These are phyloP conservation scores for Artibeus lituratus DNA, from an alignment of 2,797 vertebrate genomes.

Conservation along the genomic window DNA sequence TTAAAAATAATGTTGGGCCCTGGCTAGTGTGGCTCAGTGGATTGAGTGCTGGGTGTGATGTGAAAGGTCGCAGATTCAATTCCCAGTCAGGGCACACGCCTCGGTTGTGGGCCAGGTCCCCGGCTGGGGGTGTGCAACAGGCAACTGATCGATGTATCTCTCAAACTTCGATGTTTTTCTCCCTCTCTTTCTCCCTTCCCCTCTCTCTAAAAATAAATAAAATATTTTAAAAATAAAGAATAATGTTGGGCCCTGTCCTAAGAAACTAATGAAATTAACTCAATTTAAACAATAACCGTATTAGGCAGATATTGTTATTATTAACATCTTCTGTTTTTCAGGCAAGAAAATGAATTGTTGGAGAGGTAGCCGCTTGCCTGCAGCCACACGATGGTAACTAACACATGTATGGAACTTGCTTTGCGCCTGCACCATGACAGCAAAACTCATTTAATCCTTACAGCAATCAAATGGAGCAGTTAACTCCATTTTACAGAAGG, in stretches of 20 bases:
- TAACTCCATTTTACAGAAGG: not conserved
- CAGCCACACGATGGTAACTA: not conserved
- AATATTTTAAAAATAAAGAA: not conserved
- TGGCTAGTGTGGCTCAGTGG: not conserved
- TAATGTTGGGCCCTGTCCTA: not conserved
- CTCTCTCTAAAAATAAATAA: not conserved
- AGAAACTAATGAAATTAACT: not conserved
- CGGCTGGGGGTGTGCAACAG: not conserved
- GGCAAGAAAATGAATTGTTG: not conserved
- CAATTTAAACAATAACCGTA: not conserved
- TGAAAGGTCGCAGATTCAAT: not conserved
- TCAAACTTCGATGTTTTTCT: not conserved
- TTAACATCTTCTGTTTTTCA: not conserved
- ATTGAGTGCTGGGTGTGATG: no score
- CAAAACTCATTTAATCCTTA: not conserved
- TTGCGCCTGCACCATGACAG: not conserved
- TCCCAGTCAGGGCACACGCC: not conserved
- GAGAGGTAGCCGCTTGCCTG: not conserved
- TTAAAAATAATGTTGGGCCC: not conserved
- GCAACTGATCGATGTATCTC: not conserved
- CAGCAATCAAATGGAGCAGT: not conserved
- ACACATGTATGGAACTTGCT: not conserved
- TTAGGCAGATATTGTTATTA: not conserved
- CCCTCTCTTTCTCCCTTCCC: not conserved
- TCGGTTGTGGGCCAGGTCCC: not conserved